Conservation (phyloP, 2,888 invertebrate genomes). For the Tipula unca region DNA sequence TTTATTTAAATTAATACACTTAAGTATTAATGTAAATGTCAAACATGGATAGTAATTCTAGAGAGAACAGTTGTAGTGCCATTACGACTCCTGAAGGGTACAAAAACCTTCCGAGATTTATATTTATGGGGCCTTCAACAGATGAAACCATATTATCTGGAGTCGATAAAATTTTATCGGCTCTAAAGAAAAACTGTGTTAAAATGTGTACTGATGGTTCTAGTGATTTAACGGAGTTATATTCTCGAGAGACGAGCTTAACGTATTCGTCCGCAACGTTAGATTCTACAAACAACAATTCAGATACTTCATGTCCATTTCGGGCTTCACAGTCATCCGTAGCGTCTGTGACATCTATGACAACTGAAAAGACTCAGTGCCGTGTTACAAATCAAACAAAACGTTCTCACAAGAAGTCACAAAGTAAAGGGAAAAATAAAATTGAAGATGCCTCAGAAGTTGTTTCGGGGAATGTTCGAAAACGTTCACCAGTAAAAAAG, state of each 20-base stretch:
- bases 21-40: background rate
- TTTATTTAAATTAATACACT: background rate
- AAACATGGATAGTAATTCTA: background rate
- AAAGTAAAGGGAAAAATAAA: background rate
- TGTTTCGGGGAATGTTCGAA: no score
- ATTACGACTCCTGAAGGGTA: background rate
- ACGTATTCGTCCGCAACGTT: background rate
- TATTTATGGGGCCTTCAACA: constrained; percentile 22
- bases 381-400: background rate
- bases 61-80: background rate
- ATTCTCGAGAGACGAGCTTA: background rate
- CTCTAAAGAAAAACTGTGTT: background rate
- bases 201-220: background rate
- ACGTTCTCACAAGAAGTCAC: background rate
- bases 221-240: background rate
- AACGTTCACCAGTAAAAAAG: no score
- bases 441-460: no score
- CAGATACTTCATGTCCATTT: background rate
- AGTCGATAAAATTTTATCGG: constrained; percentile 22
- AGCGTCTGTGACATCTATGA: background rate
- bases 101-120: background rate
- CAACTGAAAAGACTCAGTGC: background rate
- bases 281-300: background rate
- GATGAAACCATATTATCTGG: constrained; percentile 24
- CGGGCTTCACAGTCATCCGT: no score